Evolutionary conservation across 2,888 invertebrate species (phyloP).

Genomic region (Gastrophysa polygoni): DNA sequence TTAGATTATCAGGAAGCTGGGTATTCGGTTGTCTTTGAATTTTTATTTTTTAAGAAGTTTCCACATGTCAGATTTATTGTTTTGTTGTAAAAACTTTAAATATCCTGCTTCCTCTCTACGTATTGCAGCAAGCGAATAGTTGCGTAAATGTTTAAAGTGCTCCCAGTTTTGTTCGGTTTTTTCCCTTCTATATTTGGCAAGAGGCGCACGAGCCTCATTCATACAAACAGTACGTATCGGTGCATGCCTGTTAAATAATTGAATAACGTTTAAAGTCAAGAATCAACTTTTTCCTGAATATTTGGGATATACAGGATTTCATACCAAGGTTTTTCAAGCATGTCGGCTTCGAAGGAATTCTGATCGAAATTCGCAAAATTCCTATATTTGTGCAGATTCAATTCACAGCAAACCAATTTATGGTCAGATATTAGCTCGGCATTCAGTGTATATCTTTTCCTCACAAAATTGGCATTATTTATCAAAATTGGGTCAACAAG

Average conservation of each 20-base stretch:
- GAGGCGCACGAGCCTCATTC: too few species aligned
- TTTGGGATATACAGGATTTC: conserved; percentile 1
- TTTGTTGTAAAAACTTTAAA: not conserved
- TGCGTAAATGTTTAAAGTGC: not conserved
- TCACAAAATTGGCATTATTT: not conserved
- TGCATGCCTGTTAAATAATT: not conserved
- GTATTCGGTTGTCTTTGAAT: not conserved
- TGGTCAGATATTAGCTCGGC: not conserved
- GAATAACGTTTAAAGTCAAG: not conserved
- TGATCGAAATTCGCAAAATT: conserved; percentile 1
- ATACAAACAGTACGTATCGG: too few species aligned
- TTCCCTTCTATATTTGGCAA: too few species aligned
- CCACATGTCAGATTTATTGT: not conserved
- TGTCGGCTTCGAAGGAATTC: not conserved
- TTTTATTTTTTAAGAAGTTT: not conserved
- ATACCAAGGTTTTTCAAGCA: not conserved
- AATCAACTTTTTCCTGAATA: not conserved
- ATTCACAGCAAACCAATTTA: not conserved
- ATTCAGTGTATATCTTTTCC: not conserved
- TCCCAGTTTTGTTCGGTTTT: too few species aligned
- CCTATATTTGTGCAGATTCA: not conserved
- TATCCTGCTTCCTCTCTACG: not conserved
- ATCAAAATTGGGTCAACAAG: not conserved
- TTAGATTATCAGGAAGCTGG: not conserved
- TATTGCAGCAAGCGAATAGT: not conserved